Base-by-base conservation (phyloP, 2,113 vertebrate species). In the Speoplatyrhinus poulsoni region DNA sequence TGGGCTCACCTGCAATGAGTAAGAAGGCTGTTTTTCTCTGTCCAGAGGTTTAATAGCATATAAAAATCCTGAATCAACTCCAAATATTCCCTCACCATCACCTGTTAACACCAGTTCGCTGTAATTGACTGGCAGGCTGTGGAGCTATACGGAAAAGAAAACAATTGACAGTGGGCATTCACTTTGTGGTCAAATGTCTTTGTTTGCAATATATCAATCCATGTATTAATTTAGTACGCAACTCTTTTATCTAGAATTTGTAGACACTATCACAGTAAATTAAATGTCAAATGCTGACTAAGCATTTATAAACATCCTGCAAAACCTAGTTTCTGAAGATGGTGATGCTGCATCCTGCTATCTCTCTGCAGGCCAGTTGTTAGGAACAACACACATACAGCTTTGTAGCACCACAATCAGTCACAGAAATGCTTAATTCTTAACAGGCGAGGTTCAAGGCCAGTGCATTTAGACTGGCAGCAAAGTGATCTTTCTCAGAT, bases 1-100 rank as follows among this genome's bases (percentile, higher is more conserved):
- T 41, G 15, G 13, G 5, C 16, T 0, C 77, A 95, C 94, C 92
- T 93, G 92, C 6, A 95, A 72, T 15, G 80, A 91, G 77, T 95
- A 95, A 0, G 90, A 91, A 0, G 92, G 92, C 61, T 93, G 92
- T 60, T 94, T 93, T 69, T 96, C 95, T 74, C 92, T 83, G 87
- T 96, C 94, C 77, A 95, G 85, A 19, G 93, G 88, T 57, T 90
- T 93, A 33, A 90, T 88, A 19, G 92, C 89, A 2, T 91, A 89
- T 11, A 96, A 82, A 79, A 95, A 94, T 48, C 91, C 92, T 17
- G 85, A 71, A 54, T 96, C 95, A 4, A 96, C 86, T 70, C 93
- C 92, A 81, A 95, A 95, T 69, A 91, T 93, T 3, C 91, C 91
- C 62, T 93, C 92, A 47, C 84, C 81, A 52, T 89, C 87, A 36